Evolutionary conservation across 2,113 vertebrate species (phyloP), one percentile per base, ranked within the genome.

Genomic region (Dasypus novemcinctus): DNA sequence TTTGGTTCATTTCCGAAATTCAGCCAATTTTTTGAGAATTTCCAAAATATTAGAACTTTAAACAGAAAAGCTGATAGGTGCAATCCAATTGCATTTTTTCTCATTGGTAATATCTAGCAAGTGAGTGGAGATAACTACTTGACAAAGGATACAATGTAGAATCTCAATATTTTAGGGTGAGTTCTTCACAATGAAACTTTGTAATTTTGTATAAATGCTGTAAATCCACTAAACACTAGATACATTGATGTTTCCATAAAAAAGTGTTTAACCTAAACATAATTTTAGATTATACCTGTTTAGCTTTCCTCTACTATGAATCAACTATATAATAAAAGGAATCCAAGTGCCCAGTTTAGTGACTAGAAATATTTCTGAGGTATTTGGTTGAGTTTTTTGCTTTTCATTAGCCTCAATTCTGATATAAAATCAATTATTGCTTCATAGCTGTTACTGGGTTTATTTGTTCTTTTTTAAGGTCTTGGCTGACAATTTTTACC

Each of bases 271-370:
- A 57, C 29, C 33, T 38, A 94, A 83, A 84, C 14, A 46, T 96
- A 94, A 88, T 88, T 96, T 85, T 85, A 84, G 76, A 81, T 75
- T 90, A 52, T 90, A 13, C 81, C 83, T 85, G 75, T 71, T 95
- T 66, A 88, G 23, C 17, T 93, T 83, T 49, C 29, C 33, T 49
- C 23, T 83, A 96, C 36, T 87, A 5, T 78, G 57, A 76, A 87
- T 76, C n/a, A 81, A 92, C 29, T 61, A 52, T 63, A 43, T 83
- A 71, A 86, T 29, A 83, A 72, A 83, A 85, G 85, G 33, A 52
- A 92, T 82, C 89, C 93, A 96, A 84, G 14, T 82, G 29, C 11
- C 91, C 6, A 90, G 63, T 21, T 74, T 78, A 82, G 21, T 78
- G 91, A 93, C 20, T 87, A 74, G 33, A 85, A 94, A 92, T 80